These are phyloP conservation scores for Globodera rostochiensis DNA, from an alignment of 1,140 invertebrate species.

Conservation along the genomic window DNA sequence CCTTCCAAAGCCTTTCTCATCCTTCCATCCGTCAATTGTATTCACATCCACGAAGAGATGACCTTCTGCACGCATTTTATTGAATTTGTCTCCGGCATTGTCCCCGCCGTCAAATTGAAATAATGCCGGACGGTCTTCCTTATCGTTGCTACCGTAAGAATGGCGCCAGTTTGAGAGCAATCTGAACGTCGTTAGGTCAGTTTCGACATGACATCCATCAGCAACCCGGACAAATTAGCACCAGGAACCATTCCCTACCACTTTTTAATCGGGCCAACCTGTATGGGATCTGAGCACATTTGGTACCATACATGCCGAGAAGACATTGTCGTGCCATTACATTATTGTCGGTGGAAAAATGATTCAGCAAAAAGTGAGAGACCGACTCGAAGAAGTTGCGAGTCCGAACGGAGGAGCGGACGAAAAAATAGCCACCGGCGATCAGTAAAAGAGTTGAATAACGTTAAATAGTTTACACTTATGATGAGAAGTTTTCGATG, in stretches of 20 bases:
- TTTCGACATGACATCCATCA: too few relatives aligned
- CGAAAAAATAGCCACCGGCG: conserved; percentile 52
- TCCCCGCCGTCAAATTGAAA: conserved; percentile 51
- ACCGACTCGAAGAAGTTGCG: conserved; percentile 40
- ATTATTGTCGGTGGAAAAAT: conserved; percentile 54
- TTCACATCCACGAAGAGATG: conserved; percentile 39
- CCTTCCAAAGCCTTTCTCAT: not conserved
- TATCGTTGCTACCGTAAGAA: not conserved
- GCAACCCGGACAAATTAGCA: too few relatives aligned
- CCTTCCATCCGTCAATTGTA: conserved; percentile 20
- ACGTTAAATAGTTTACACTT: not conserved
- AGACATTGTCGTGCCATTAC: conserved; percentile 47
- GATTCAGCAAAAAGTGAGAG: conserved; percentile 37
- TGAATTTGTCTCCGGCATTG: conserved; percentile 43
- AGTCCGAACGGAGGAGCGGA: conserved; percentile 36
- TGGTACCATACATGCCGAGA: conserved; percentile 20
- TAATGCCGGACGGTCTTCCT: conserved; percentile 24
- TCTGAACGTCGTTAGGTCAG: conserved; percentile 21
- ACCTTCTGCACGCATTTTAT: conserved; percentile 36
- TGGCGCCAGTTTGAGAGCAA: conserved; percentile 50
- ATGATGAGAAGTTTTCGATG: not conserved
- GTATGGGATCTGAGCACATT: conserved; percentile 45
- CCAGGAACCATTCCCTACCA: too few relatives aligned
- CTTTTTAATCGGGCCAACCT: conserved; percentile 23
- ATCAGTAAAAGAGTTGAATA: conserved; percentile 31